Base-by-base conservation (phyloP, 2,797 vertebrate species). In the Pangasius macronema region DNA sequence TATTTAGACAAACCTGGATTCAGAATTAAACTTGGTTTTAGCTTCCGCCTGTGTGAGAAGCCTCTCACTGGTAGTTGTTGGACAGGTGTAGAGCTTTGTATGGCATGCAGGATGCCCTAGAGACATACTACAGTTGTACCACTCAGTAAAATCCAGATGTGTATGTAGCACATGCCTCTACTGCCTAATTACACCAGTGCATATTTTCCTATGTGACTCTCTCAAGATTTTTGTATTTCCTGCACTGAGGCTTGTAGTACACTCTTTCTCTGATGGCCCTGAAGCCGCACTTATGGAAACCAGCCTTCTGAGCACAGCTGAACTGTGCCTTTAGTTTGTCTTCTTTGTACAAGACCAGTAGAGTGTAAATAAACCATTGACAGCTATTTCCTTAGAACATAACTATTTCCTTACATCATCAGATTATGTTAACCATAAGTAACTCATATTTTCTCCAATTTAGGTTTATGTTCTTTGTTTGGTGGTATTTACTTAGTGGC, bases 101-200 rank as follows among this genome's bases (percentile, higher is more conserved):
- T 51, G 33, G 30, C 53, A 55, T 80, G 18, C 33, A 80, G 53
- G 30, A 24, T 57, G 53, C 30, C 30, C 75, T 49, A 77, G n/a
- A 77, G 46, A 77, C n/a, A 51, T 30, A 51, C 72, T 75, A 20
- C 30, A 59, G 30, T 36, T 75, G 63, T 83, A 86, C 68, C 87
- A 61, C 49, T 88, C 87, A 27, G 89, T 86, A 79, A 89, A 87
- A 87, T 82, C 85, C 89, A 91, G 84, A 89, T 90, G 91, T 85
- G 57, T 83, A 55, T 88, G 76, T 82, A 84, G 49, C 51, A 76
- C 51, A 83, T 73, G 67, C 72, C 75, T 88, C 76, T 70, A 4
- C 49, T 61, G 46, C 72, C n/a, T 83, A 73, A 80, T 87, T 68
- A 87, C 39, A 76, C n/a, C 20, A 27, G 42, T 72, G 46, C 84